phyloP scores from a whole-genome alignment of 2,113 vertebrate species.

The Sylvilagus bachmani region DNA sequence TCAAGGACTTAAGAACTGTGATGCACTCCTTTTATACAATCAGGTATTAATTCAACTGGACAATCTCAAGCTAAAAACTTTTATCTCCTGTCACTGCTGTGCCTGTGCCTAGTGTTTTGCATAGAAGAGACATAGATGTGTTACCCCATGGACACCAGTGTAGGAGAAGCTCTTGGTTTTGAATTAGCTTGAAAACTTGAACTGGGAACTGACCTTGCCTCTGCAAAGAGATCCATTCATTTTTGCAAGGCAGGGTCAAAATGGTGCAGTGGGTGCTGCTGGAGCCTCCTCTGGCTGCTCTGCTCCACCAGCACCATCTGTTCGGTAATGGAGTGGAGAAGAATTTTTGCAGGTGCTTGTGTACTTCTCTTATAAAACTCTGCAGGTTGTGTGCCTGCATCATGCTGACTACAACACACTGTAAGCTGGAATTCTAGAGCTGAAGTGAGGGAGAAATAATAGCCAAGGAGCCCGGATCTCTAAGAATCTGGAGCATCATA shows the following conservation, averaged over 20 bases:
- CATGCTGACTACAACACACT: not conserved
- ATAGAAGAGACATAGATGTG: not conserved
- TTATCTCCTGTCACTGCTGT: not conserved
- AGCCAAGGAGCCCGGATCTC: not conserved
- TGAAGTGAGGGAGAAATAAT: not conserved
- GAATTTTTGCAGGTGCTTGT: not conserved
- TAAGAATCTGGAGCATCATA: no score
- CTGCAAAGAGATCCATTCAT: not conserved
- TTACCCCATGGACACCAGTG: not conserved
- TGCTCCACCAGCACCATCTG: not conserved
- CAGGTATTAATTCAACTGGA: not conserved
- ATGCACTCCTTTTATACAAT: constrained; percentile 23
- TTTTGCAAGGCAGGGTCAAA: not conserved
- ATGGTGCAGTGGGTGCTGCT: fast-evolving
- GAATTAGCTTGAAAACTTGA: not conserved
- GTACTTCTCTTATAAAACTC: not conserved
- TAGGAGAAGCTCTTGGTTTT: not conserved
- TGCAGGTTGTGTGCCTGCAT: not conserved
- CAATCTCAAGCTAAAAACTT: constrained; percentile 9
- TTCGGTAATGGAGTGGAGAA: not conserved
- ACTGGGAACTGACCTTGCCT: not conserved
- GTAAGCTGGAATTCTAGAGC: not conserved
- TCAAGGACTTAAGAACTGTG: not conserved
- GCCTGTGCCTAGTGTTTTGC: not conserved
- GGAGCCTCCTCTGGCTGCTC: not conserved